phyloP scores from a whole-genome alignment of 2,797 vertebrate species.

The Lepilemur ruficaudatus region DNA sequence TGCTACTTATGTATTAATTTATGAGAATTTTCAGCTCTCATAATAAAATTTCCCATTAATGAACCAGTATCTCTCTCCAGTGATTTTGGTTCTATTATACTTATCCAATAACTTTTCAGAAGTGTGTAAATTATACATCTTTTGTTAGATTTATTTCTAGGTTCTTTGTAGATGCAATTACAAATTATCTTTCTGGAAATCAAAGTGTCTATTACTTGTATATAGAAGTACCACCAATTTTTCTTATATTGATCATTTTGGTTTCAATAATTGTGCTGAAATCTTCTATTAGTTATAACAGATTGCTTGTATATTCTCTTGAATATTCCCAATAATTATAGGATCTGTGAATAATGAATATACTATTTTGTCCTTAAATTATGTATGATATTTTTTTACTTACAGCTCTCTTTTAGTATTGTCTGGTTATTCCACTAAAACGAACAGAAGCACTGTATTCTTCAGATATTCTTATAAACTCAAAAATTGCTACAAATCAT shows the following conservation, averaged over 20 bases:
- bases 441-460: background rate
- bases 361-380: background rate
- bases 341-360: background rate
- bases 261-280: slow-evolving; percentile 13
- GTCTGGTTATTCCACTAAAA: background rate
- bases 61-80: background rate
- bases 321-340: background rate
- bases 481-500: background rate
- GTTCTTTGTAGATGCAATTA: background rate
- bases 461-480: background rate
- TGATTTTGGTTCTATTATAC: background rate
- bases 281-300: background rate
- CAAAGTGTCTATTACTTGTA: background rate
- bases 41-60: background rate
- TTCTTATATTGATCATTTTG: background rate
- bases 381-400: background rate
- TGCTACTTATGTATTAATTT: background rate
- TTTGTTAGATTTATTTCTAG: background rate
- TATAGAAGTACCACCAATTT: background rate
- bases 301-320: background rate
- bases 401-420: background rate
- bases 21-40: background rate
- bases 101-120: background rate
- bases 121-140: background rate
- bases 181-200: background rate